These are phyloP conservation scores for Labeo calbasu DNA, from an alignment of 2,797 vertebrate genomes.

Conservation along the genomic window DNA sequence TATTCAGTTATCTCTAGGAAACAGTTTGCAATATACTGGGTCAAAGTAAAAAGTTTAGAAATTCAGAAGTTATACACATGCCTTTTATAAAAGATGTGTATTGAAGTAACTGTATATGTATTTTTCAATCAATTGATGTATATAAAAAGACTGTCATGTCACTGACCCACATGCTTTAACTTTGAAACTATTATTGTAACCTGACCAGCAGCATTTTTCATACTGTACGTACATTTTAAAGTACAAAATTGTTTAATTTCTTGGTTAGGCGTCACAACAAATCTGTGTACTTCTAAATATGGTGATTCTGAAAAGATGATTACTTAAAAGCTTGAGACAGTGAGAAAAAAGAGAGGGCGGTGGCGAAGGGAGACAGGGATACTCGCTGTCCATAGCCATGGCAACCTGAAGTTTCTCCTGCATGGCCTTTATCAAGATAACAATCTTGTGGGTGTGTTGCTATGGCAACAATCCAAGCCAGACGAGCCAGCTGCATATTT, in stretches of 20 bases:
- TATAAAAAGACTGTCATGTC: background rate
- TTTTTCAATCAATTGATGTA: background rate
- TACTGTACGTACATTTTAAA: background rate
- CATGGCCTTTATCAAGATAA: slow-evolving; percentile 69
- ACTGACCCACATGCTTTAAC: background rate
- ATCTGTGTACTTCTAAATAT: background rate
- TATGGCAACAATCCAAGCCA: slow-evolving; percentile 86
- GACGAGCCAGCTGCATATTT: slow-evolving; percentile 58
- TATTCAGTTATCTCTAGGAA: background rate
- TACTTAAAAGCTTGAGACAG: slow-evolving; percentile 7
- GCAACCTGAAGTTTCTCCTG: slow-evolving; percentile 75
- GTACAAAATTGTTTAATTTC: background rate
- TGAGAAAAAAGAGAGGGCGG: slow-evolving; percentile 59
- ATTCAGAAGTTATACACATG: background rate
- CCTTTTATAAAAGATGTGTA: background rate
- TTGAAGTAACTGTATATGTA: background rate
- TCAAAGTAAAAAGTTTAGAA: background rate
- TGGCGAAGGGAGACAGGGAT: slow-evolving; percentile 58
- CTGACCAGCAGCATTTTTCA: background rate
- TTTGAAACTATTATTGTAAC: background rate
- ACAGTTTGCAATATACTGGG: background rate
- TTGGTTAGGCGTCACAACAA: background rate
- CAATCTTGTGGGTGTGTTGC: slow-evolving; percentile 80
- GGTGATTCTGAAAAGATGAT: background rate
- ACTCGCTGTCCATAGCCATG: slow-evolving; percentile 77